phyloP scores from a whole-genome alignment of 2,797 vertebrate species.

The Somateria mollissima region DNA sequence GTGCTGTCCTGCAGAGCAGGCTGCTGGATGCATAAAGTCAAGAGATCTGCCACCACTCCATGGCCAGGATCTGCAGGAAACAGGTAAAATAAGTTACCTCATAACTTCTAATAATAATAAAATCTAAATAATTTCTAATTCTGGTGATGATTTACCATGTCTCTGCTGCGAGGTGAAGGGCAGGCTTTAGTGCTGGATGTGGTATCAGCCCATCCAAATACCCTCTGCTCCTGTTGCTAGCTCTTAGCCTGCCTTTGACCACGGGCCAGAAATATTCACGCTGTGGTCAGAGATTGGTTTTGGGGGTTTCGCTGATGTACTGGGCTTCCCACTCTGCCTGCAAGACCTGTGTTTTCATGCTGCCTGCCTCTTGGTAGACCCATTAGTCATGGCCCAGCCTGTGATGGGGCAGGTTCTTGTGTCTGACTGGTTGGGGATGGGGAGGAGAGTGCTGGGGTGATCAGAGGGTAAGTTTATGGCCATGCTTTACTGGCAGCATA shows the following conservation, averaged over 20 bases:
- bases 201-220: neutral
- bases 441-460: neutral
- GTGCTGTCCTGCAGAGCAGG: neutral
- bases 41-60: neutral
- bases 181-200: neutral
- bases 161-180: neutral
- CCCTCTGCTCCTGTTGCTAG: neutral
- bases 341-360: neutral
- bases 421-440: neutral
- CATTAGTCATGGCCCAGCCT: rapidly evolving
- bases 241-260: neutral
- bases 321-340: neutral
- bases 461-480: neutral
- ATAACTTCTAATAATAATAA: too few species aligned
- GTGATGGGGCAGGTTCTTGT: neutral
- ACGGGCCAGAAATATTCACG: rapidly evolving
- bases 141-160: neutral
- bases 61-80: neutral
- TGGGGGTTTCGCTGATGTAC: neutral
- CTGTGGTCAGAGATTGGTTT: neutral
- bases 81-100: neutral
- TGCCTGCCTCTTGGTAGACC: neutral
- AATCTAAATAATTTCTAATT: neutral
- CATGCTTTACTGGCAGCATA: neutral
- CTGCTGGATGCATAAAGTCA: neutral